A percentile compares a stretch with the other conserved stretches of the same genome.
phyloP scores from a whole-genome alignment of 2,888 invertebrate genomes.

The Sinotaia quadrata region DNA sequence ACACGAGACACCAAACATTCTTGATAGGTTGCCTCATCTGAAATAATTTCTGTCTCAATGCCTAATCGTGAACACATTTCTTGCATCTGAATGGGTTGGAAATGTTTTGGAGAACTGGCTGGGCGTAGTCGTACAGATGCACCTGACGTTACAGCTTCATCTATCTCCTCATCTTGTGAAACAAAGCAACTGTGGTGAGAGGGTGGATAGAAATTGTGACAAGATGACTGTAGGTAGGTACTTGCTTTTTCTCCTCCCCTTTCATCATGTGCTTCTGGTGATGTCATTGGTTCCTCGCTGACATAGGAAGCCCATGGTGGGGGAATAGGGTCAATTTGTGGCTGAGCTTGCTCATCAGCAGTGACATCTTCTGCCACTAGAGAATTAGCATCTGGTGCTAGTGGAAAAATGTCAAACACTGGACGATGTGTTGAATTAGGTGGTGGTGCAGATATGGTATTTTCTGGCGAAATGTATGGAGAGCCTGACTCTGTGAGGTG shows the following conservation, averaged over 20 bases:
- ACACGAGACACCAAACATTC: constrained; percentile 54
- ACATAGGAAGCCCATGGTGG: constrained; percentile 34
- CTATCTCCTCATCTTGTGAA: constrained; percentile 27
- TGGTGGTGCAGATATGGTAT: constrained; percentile 48
- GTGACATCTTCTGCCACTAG: constrained; percentile 2
- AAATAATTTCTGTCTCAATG: constrained; percentile 48
- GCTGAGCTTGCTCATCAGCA: constrained; percentile 12
- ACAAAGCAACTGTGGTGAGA: constrained; percentile 56
- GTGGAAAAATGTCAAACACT: constrained; percentile 56
- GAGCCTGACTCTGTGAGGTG: constrained; percentile 61
- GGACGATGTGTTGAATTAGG: constrained; percentile 42
- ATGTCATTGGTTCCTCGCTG: constrained; percentile 43
- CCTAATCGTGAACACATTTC: constrained; percentile 25
- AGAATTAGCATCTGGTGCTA: constrained; percentile 28
- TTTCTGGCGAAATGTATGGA: constrained; percentile 60
- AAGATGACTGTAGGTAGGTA: constrained; percentile 49
- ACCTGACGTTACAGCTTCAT: constrained; percentile 37
- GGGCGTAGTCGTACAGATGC: constrained; percentile 14
- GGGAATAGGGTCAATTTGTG: constrained; percentile 41
- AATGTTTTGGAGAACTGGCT: constrained; percentile 51
- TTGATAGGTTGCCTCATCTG: constrained; percentile 53
- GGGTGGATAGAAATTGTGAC: constrained; percentile 52
- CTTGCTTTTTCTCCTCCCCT: constrained; percentile 48
- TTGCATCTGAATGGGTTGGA: constrained; percentile 51
- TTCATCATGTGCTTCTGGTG: constrained; percentile 22